A percentile compares a stretch with the other conserved stretches of the same genome.
Evolutionary conservation across 2,888 invertebrate genomes (phyloP).

Genomic region (Amphimallon solstitiale): DNA sequence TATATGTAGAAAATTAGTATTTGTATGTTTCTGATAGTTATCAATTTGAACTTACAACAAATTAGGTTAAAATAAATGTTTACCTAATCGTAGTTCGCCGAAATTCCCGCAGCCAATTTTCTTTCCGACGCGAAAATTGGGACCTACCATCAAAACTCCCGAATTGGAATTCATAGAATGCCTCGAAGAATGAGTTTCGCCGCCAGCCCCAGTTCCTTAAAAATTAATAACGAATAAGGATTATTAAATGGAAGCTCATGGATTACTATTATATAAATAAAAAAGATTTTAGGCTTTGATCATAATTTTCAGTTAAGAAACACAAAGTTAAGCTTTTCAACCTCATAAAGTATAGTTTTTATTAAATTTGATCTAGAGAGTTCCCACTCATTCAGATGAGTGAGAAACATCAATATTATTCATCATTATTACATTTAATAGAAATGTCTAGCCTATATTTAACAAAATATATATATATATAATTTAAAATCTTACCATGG

Average conservation of each 20-base stretch:
- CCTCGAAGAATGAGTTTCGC: constrained; percentile 83
- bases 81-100: constrained; percentile 96
- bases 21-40: constrained; percentile 55
- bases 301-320: no score
- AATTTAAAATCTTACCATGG: constrained; percentile 55
- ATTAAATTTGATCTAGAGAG: no score
- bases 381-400: no score
- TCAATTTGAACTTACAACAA: background rate
- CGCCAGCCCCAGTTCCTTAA: constrained; percentile 59
- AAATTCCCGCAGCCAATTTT: constrained; percentile 99
- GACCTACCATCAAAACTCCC: constrained; percentile 98
- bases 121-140: constrained; percentile 99
- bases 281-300: no score
- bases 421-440: no score
- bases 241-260: background rate
- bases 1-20: no score
- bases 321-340: no score
- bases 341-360: no score
- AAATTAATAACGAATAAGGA: background rate
- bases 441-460: no score
- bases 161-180: constrained; percentile 82
- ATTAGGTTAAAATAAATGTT: constrained; percentile 66
- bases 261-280: no score
- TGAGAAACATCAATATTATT: no score
- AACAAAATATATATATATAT: no score